Percentiles rank a stretch among this genome's conserved stretches.
These are phyloP conservation scores for Pheosia tremula DNA, from an alignment of 2,888 invertebrate genomes.

Conservation along the genomic window DNA sequence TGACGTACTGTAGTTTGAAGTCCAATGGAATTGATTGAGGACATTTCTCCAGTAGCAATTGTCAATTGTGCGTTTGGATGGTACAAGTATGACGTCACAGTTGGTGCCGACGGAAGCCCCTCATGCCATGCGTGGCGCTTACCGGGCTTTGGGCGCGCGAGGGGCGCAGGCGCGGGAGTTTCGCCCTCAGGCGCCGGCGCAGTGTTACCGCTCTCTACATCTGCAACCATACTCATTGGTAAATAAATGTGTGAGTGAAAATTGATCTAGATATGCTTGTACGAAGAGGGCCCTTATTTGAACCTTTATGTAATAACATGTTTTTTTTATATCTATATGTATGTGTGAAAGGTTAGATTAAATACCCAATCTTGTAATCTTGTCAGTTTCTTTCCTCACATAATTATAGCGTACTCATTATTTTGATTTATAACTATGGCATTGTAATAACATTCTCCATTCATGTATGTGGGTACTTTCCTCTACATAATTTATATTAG, in stretches of 20 bases:
- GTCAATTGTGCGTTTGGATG: not conserved
- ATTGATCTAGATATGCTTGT: too few species aligned
- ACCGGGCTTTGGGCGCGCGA: conserved; percentile 49
- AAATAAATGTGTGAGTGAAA: conserved; percentile 4
- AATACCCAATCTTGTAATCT: too few species aligned
- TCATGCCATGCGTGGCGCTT: conserved; percentile 59
- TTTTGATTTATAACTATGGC: not conserved
- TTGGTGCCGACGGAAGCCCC: conserved; percentile 26
- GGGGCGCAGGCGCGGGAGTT: conserved; percentile 33
- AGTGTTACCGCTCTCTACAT: conserved; percentile 64
- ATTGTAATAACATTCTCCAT: not conserved
- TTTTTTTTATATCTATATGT: too few species aligned
- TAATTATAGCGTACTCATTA: not conserved
- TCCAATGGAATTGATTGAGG: not conserved
- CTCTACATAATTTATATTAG: not conserved
- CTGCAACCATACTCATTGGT: conserved; percentile 57
- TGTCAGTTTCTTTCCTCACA: too few species aligned
- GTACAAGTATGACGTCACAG: conserved; percentile 13
- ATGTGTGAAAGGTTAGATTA: too few species aligned
- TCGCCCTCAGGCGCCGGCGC: conserved; percentile 44
- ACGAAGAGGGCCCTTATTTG: too few species aligned
- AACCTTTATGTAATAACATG: too few species aligned
- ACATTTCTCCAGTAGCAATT: not conserved
- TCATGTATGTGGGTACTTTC: not conserved
- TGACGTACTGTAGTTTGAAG: not conserved